These are phyloP conservation scores for Rhopalosiphum nymphaeae DNA, from an alignment of 2,888 invertebrate genomes.

Conservation along the genomic window DNA sequence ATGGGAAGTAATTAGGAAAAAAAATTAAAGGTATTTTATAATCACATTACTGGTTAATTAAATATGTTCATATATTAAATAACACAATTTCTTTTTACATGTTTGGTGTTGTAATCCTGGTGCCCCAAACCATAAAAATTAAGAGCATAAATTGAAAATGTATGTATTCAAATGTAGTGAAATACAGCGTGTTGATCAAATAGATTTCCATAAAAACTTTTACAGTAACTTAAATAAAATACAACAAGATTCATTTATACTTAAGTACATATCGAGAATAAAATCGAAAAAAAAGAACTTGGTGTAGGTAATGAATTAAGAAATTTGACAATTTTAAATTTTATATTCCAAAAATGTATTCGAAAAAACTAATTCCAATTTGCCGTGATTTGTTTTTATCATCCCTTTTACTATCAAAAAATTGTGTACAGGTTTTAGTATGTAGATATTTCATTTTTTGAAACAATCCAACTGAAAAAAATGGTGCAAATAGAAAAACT, in stretches of 20 bases:
- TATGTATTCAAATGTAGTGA: slow-evolving; percentile 28
- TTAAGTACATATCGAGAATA: neutral
- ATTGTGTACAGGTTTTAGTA: slow-evolving; percentile 14
- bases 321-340: slow-evolving; percentile 12
- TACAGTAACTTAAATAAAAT: neutral
- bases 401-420: slow-evolving; percentile 32
- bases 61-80: neutral
- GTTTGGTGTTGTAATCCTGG: slow-evolving; percentile 20
- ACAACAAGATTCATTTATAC: neutral
- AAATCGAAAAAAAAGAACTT: neutral
- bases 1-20: slow-evolving; percentile 11
- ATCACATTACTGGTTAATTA: slow-evolving; percentile 16
- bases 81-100: neutral
- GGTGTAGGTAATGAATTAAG: neutral
- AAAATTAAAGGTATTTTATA: slow-evolving; percentile 12
- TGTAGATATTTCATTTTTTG: neutral
- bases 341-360: slow-evolving; percentile 17
- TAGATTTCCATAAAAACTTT: slow-evolving; percentile 14
- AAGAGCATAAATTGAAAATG: neutral
- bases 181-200: neutral
- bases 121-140: slow-evolving; percentile 9
- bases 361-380: slow-evolving; percentile 31
- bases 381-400: slow-evolving; percentile 47
- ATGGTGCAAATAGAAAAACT: slow-evolving; percentile 10
- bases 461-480: slow-evolving; percentile 11